Base-by-base conservation (phyloP, 2,113 vertebrate species). In the Mola mola region DNA sequence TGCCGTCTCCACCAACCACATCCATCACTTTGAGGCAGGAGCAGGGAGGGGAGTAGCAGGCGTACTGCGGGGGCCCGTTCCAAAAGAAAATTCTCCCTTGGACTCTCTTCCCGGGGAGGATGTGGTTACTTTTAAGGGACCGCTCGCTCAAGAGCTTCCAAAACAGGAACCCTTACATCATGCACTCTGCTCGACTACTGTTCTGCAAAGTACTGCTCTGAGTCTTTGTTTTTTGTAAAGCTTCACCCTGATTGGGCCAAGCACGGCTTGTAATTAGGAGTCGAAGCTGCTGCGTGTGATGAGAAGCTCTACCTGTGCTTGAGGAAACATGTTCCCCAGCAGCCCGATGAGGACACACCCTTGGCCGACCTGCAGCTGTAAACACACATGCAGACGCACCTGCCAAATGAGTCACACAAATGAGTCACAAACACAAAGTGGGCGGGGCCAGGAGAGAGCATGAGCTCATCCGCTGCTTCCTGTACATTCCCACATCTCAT, bases 321-420 rank as follows among this genome's bases (percentile, higher is more conserved):
- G 88, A 87, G 72, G 66, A 75, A 77, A 89, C 84, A 82, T 81
- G 85, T 83, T 80, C 51, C 42, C 41, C 51, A 12, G 70, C 47
- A 38, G 50, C 41, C 42, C 65, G 73, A 72, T 37, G 58, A 73
- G 60, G 78, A 78, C 85, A 86, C 83, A 81, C 88, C 86, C 85
- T 68, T 66, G 56, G 49, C 74, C 78, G 82, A 88, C 81, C 86
- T 47, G 75, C 81, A 85, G 81, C 82, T 82, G 85, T 66, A 79
- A 85, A 84, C 86, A 87, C 71, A 82, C 81, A 43, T 13, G 29
- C 50, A 78, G 19, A 53, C 60, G 24, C 82, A 88, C 87, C 85
- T 88, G 83, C 80, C 55, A 51, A 61, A 44, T 87, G 87, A 90
- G 72, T 88, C 87, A 88, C 21, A 12, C 56, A 51, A 61, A 44